A percentile compares a stretch with the other conserved stretches of the same genome.
phyloP scores from a whole-genome alignment of 2,888 invertebrate species.

The Notodonta dromedarius region DNA sequence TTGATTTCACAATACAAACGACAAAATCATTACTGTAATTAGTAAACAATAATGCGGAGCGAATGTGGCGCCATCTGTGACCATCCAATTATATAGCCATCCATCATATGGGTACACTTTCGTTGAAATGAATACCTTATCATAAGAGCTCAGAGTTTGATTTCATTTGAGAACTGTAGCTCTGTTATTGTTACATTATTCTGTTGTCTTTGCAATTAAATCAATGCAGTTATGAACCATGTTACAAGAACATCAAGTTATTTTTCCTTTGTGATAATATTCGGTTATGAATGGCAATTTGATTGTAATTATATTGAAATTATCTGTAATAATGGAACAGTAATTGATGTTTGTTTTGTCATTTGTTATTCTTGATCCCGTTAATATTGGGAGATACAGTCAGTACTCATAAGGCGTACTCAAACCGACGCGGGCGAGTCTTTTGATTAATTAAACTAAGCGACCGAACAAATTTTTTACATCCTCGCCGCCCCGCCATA shows the following conservation, averaged over 20 bases:
- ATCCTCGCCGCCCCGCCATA: neutral
- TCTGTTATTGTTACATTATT: neutral
- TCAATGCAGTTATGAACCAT: constrained; percentile 4
- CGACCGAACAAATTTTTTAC: too few species aligned
- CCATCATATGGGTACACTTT: constrained; percentile 27
- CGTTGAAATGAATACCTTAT: constrained; percentile 14
- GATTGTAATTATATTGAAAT: constrained; percentile 5
- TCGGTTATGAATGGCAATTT: constrained; percentile 3
- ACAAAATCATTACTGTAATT: constrained; percentile 33
- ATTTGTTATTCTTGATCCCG: constrained; percentile 4
- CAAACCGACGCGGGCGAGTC: too few species aligned
- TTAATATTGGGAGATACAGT: neutral
- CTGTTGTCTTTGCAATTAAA: constrained; percentile 1
- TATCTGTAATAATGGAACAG: constrained; percentile 5
- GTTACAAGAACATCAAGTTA: neutral
- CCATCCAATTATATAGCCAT: constrained; percentile 33
- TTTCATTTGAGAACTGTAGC: constrained; percentile 8
- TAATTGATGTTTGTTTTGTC: constrained; percentile 9
- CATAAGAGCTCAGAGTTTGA: constrained; percentile 5
- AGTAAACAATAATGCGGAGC: constrained; percentile 30
- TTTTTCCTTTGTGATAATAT: neutral
- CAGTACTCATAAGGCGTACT: too few species aligned
- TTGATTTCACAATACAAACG: constrained; percentile 24
- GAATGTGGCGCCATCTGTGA: constrained; percentile 24
- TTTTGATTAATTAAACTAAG: too few species aligned